phyloP scores from a whole-genome alignment of 2,888 invertebrate genomes.

The Apotomis betuletana region DNA sequence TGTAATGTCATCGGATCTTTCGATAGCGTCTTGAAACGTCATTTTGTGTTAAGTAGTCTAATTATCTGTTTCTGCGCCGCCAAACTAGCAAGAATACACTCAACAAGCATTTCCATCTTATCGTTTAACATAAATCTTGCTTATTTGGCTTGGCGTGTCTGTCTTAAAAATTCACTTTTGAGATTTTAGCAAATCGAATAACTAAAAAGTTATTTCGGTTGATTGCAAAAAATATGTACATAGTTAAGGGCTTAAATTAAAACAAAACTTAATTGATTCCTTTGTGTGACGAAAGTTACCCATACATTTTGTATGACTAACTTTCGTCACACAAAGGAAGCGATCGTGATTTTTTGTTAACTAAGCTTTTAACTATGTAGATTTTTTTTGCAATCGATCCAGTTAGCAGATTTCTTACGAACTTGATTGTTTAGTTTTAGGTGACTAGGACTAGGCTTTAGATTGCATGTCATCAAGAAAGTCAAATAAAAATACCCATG shows the following conservation, averaged over 20 bases:
- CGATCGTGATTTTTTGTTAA: no score
- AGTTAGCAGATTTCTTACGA: constrained; percentile 15
- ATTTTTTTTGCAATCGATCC: no score
- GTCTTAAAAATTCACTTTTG: not conserved
- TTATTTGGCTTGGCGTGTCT: constrained; percentile 25
- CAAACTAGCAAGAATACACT: constrained; percentile 23
- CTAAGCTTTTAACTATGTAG: no score
- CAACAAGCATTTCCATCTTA: not conserved
- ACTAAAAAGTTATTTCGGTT: not conserved
- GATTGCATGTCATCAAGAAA: constrained; percentile 9
- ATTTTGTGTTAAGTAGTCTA: constrained; percentile 49
- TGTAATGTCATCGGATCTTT: constrained; percentile 32
- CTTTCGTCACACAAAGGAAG: no score
- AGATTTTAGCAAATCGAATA: constrained; percentile 1
- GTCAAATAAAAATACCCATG: not conserved
- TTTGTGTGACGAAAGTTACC: no score
- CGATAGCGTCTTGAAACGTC: constrained; percentile 56
- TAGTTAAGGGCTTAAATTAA: not conserved
- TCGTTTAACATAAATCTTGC: constrained; percentile 13
- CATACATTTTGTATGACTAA: no score
- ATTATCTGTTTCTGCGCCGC: constrained; percentile 16
- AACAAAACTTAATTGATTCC: no score
- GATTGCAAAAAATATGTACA: no score
- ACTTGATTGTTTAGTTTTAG: constrained; percentile 2
- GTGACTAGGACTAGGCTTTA: constrained; percentile 21